These are phyloP conservation scores for Chromis chromis DNA, from an alignment of 2,797 vertebrate genomes.

Conservation along the genomic window DNA sequence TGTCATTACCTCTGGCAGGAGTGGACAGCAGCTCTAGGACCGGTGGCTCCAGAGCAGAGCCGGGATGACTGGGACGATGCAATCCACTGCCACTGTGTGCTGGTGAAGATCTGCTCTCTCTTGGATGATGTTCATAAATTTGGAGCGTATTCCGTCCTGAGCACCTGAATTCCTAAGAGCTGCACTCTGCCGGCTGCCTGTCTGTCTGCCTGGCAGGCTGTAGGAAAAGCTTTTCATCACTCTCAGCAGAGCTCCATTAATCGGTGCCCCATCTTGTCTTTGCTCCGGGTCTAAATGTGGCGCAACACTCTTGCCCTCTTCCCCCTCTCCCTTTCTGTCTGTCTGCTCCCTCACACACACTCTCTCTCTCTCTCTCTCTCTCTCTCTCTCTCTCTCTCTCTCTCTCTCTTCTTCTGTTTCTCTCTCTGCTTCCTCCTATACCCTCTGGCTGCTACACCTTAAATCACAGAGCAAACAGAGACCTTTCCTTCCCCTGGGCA, in stretches of 20 bases:
- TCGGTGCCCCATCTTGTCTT: slow-evolving; percentile 52
- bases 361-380: slow-evolving; percentile 40
- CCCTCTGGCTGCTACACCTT: slow-evolving; percentile 61
- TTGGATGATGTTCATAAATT: background rate
- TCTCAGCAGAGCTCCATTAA: slow-evolving; percentile 56
- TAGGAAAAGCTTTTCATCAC: slow-evolving; percentile 48
- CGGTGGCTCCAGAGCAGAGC: slow-evolving; percentile 34
- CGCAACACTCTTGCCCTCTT: slow-evolving; percentile 47
- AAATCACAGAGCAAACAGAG: slow-evolving; percentile 60
- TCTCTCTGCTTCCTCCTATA: slow-evolving; percentile 42
- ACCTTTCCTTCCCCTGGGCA: slow-evolving; percentile 44
- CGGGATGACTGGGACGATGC: slow-evolving; percentile 22
- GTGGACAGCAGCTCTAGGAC: slow-evolving; percentile 50
- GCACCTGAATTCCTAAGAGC: slow-evolving; percentile 43
- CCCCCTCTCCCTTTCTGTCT: slow-evolving; percentile 34
- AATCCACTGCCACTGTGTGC: slow-evolving; percentile 40
- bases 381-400: slow-evolving; percentile 36
- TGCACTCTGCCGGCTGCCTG: slow-evolving; percentile 28
- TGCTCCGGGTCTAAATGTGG: slow-evolving; percentile 73
- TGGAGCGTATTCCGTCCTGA: slow-evolving; percentile 9
- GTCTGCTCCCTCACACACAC: slow-evolving; percentile 29
- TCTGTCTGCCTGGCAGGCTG: slow-evolving; percentile 27
- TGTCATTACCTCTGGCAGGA: slow-evolving; percentile 71
- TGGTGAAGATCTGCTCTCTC: slow-evolving; percentile 18
- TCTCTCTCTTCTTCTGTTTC: slow-evolving; percentile 18